Evolutionary conservation across 1,140 invertebrate species (phyloP).

Genomic region (Dolichoris vasculosae): DNA sequence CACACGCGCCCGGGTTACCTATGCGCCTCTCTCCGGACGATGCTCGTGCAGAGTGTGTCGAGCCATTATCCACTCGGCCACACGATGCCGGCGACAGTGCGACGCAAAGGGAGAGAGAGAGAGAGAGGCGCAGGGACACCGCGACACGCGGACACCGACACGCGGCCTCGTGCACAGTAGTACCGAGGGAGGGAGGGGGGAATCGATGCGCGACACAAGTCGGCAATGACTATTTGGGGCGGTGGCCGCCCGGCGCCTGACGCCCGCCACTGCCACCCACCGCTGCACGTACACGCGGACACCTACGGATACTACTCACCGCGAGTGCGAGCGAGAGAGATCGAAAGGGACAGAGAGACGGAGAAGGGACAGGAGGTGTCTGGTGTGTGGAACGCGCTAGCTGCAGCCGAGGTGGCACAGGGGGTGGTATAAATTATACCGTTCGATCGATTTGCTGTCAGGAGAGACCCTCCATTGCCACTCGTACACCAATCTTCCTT

Average conservation of each 20-base stretch:
- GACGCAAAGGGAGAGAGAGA: slow-evolving; percentile 6
- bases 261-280: background rate
- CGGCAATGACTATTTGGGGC: slow-evolving; percentile 59
- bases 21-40: slow-evolving; percentile 58
- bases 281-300: background rate
- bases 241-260: slow-evolving; percentile 49
- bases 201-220: slow-evolving; percentile 55
- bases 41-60: slow-evolving; percentile 59
- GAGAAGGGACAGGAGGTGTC: slow-evolving; percentile 55
- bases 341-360: slow-evolving; percentile 20
- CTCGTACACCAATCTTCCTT: slow-evolving; percentile 50
- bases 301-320: background rate
- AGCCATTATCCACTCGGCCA: slow-evolving; percentile 49
- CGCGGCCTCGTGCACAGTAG: background rate
- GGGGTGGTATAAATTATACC: slow-evolving; percentile 76
- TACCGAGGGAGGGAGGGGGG: background rate
- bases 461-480: slow-evolving; percentile 66
- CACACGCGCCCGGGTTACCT: slow-evolving; percentile 60
- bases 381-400: slow-evolving; percentile 53
- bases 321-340: slow-evolving; percentile 30
- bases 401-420: slow-evolving; percentile 55
- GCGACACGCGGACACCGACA: slow-evolving; percentile 15
- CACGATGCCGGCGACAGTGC: slow-evolving; percentile 33
- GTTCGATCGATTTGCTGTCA: slow-evolving; percentile 75
- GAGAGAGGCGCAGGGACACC: background rate